phyloP scores from a whole-genome alignment of 2,113 vertebrate genomes.

The Craseonycteris thonglongyai region DNA sequence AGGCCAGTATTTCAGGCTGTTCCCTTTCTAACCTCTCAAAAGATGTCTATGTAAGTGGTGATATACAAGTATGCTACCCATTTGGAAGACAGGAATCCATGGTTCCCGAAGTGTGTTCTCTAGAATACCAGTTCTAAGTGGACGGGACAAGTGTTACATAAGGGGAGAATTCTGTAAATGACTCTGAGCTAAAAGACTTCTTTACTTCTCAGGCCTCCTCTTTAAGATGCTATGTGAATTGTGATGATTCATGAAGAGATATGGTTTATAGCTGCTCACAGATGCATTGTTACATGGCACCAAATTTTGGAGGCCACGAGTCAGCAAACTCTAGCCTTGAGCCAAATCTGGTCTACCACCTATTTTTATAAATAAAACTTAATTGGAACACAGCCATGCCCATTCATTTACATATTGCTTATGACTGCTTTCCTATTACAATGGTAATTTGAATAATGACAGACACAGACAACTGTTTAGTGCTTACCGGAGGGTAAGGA shows the following conservation, averaged over 20 bases:
- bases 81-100: not conserved
- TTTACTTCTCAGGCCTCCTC: not conserved
- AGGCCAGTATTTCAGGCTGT: not conserved
- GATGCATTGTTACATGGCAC: conserved; percentile 8
- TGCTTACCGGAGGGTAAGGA: too few relatives aligned
- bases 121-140: not conserved
- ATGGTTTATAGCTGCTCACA: not conserved
- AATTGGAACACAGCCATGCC: not conserved
- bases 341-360: not conserved
- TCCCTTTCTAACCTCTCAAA: not conserved
- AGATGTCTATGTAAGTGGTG: not conserved
- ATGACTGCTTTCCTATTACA: not conserved
- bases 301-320: not conserved
- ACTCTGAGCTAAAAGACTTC: not conserved
- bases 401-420: not conserved
- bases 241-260: not conserved
- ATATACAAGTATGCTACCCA: too few relatives aligned
- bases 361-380: not conserved
- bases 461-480: not conserved
- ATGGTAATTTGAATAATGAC: not conserved
- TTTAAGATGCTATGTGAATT: not conserved
- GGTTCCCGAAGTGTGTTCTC: not conserved
- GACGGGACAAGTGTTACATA: not conserved
- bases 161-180: not conserved
- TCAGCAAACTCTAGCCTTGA: not conserved